These are phyloP conservation scores for Nautilus pompilius DNA, from an alignment of 1,140 invertebrate species.

Conservation along the genomic window DNA sequence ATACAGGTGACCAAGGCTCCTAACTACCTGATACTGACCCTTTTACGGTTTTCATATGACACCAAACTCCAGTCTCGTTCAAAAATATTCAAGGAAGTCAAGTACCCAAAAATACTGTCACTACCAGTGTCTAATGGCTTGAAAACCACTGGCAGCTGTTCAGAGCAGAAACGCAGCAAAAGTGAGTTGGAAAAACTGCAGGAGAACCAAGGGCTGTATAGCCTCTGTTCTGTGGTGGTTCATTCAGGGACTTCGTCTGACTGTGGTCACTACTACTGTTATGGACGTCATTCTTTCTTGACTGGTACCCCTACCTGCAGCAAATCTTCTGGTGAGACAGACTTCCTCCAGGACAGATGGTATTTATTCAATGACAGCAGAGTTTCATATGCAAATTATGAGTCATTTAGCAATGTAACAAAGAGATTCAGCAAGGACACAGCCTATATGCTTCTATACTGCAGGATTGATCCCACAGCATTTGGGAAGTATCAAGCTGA, in stretches of 20 bases:
- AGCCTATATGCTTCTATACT: slow-evolving; percentile 79
- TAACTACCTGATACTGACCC: slow-evolving; percentile 72
- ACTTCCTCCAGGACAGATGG: slow-evolving; percentile 63
- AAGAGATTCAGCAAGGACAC: slow-evolving; percentile 67
- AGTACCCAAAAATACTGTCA: slow-evolving; percentile 47
- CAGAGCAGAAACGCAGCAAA: slow-evolving; percentile 18
- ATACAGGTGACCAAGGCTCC: slow-evolving; percentile 71
- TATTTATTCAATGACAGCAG: slow-evolving; percentile 77
- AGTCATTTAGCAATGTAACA: slow-evolving; percentile 64
- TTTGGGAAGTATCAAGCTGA: not conserved
- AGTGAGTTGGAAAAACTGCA: slow-evolving; percentile 43
- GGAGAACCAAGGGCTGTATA: slow-evolving; percentile 58
- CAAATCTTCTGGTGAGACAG: slow-evolving; percentile 13
- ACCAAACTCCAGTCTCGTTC: slow-evolving; percentile 68
- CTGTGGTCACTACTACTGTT: slow-evolving; percentile 83
- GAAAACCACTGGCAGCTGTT: slow-evolving; percentile 14
- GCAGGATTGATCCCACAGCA: slow-evolving; percentile 32
- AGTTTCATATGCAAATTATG: slow-evolving; percentile 64
- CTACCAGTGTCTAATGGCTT: slow-evolving; percentile 38
- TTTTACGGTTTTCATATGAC: slow-evolving; percentile 79
- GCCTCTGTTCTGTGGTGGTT: slow-evolving; percentile 76
- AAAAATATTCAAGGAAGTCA: slow-evolving; percentile 60
- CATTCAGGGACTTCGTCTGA: slow-evolving; percentile 79
- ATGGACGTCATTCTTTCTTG: slow-evolving; percentile 61
- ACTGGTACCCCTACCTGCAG: slow-evolving; percentile 22